These are phyloP conservation scores for Hyalella azteca DNA, from an alignment of 2,888 invertebrate species.

Conservation along the genomic window DNA sequence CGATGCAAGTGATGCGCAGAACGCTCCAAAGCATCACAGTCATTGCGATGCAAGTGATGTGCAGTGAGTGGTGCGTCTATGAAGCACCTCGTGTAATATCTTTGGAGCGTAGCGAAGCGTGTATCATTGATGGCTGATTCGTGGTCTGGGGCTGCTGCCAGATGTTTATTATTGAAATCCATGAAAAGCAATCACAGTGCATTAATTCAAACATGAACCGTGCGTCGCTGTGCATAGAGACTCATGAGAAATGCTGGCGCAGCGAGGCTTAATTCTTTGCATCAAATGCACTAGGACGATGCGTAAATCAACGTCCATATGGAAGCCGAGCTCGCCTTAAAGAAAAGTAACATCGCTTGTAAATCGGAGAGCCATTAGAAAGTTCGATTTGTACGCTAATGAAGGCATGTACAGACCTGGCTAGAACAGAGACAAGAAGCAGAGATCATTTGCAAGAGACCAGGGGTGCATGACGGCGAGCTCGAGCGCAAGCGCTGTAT, in stretches of 20 bases:
- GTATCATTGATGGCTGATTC: conserved; percentile 1
- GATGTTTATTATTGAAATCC: conserved; percentile 21
- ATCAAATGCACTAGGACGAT: background rate
- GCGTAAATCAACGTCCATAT: background rate
- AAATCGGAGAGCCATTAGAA: conserved; percentile 21
- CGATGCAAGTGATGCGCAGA: too few relatives aligned
- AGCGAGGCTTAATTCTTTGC: background rate
- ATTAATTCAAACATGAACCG: conserved; percentile 25
- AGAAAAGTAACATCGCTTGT: conserved; percentile 18
- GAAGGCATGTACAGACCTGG: conserved; percentile 12
- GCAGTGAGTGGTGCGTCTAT: too few relatives aligned
- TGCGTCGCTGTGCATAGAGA: background rate
- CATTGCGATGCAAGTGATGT: too few relatives aligned
- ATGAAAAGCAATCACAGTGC: conserved; percentile 12
- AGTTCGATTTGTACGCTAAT: conserved; percentile 34
- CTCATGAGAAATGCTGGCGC: background rate
- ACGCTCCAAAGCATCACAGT: too few relatives aligned
- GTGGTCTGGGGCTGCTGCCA: background rate
- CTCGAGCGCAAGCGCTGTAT: background rate
- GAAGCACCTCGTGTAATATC: too few relatives aligned
- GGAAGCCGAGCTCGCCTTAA: background rate
- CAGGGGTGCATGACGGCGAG: background rate
- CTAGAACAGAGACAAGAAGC: conserved; percentile 9
- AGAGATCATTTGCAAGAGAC: background rate
- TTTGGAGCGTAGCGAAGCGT: too few relatives aligned